Base-by-base conservation (phyloP, 1,140 invertebrate genomes). In the Danaus melanippus region DNA sequence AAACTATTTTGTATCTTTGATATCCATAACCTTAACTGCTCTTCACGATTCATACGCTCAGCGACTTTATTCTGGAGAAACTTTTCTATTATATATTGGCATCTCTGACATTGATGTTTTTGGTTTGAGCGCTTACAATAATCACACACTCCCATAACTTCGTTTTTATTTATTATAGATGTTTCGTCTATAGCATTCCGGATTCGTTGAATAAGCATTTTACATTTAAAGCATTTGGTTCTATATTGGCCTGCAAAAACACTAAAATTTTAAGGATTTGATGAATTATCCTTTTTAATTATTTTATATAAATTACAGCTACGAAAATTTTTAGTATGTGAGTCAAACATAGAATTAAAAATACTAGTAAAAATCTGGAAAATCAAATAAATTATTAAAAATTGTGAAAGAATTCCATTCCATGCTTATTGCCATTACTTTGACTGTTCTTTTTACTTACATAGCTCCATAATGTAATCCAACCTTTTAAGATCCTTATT, bases 61-160 rank as follows among this genome's bases (percentile, higher is more conserved):
- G 56, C 55, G 0, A 46, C 44, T 57, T 57, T 55, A 42, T 45
- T 44, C 42, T 10, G 44, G 43, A 63, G 43, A 40, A 68, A 76
- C 42, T 58, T 64, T 45, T 46, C 62, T 10, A 64, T 39, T 46
- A 69, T 43, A 50, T 54, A 64, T 32, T 69, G 55, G 49, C 74
- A 76, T 65, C 61, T 62, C 42, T 61, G 53, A 57, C 74, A 76
- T 46, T 66, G 69, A n/a, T 50, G 43, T 10, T 56, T 41, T 9
- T 48, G 43, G 50, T 64, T 69, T 15, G 45, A 46, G 42, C 50
- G 42, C 45, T 64, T 67, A 58, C 73, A 76, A 40, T 68, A 55
- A 10, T 64, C 55, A 46, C 73, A 76, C 40, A 73, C 46, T 6
- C 62, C 67, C n/a, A 62, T 21, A 1, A 67, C 44, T 46, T 67